These are phyloP conservation scores for Rhegmatorhina hoffmannsi DNA, from an alignment of 2,113 vertebrate genomes.

Conservation along the genomic window DNA sequence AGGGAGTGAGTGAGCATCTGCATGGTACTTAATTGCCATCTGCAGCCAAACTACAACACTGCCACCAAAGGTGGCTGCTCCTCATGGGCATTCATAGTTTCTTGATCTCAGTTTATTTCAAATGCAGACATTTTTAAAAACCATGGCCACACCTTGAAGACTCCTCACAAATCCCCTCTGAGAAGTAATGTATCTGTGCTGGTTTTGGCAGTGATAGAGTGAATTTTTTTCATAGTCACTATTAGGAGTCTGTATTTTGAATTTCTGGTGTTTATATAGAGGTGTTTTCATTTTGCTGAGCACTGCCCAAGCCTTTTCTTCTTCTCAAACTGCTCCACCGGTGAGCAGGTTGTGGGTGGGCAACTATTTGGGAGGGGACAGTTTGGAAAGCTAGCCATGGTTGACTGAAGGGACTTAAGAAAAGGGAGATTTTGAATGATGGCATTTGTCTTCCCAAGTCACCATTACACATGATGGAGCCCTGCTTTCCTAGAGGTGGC, in stretches of 20 bases:
- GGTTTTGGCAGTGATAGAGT: not conserved
- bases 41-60: not conserved
- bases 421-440: accelerated
- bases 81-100: no score
- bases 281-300: not conserved
- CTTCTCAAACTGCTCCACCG: not conserved
- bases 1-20: not conserved
- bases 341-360: accelerated
- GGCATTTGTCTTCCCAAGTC: not conserved
- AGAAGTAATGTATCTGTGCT: not conserved
- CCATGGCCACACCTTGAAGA: not conserved
- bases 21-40: accelerated
- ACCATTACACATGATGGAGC: accelerated
- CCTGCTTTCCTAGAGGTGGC: not conserved
- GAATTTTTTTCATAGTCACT: not conserved
- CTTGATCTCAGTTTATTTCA: not conserved
- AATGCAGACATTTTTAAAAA: not conserved
- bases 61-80: not conserved
- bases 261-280: not conserved
- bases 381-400: not conserved
- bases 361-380: not conserved
- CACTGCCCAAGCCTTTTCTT: not conserved
- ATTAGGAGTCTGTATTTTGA: accelerated
- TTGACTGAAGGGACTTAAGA: not conserved
- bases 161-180: not conserved